phyloP scores from a whole-genome alignment of 2,113 vertebrate genomes.

The Antigone vipio region DNA sequence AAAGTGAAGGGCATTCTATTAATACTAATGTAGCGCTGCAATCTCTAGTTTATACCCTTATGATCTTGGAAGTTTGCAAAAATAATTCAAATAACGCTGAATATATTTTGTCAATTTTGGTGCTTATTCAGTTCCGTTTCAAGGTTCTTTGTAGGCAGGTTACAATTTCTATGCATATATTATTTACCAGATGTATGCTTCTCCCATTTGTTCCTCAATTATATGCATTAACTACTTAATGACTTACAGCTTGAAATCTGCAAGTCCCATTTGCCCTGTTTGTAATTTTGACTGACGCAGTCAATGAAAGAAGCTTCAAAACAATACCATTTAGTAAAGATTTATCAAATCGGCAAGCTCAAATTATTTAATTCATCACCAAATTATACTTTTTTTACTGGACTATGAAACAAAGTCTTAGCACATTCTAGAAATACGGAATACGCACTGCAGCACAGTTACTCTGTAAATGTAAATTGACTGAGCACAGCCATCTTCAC shows the following conservation, averaged over 20 bases:
- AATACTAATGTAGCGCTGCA: neutral
- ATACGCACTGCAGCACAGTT: neutral
- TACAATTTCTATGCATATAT: neutral
- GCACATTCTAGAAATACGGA: neutral
- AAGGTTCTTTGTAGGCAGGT: neutral
- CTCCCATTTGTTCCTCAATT: neutral
- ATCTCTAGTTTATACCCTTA: neutral
- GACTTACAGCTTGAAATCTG: neutral
- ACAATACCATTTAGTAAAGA: neutral
- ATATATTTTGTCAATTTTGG: neutral
- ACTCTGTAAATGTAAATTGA: neutral
- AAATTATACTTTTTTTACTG: neutral
- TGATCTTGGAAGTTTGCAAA: neutral
- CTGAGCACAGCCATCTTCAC: neutral
- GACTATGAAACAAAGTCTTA: neutral
- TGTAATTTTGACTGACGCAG: neutral
- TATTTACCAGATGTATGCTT: slow-evolving; percentile 11
- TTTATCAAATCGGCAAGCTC: neutral
- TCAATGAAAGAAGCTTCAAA: neutral
- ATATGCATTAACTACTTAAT: slow-evolving; percentile 5
- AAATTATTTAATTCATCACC: neutral
- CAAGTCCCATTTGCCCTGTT: neutral
- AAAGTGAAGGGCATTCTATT: neutral
- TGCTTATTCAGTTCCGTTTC: neutral
- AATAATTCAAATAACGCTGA: neutral